Base-by-base conservation (phyloP, 2,113 vertebrate genomes). In the Menidia beryllina region DNA sequence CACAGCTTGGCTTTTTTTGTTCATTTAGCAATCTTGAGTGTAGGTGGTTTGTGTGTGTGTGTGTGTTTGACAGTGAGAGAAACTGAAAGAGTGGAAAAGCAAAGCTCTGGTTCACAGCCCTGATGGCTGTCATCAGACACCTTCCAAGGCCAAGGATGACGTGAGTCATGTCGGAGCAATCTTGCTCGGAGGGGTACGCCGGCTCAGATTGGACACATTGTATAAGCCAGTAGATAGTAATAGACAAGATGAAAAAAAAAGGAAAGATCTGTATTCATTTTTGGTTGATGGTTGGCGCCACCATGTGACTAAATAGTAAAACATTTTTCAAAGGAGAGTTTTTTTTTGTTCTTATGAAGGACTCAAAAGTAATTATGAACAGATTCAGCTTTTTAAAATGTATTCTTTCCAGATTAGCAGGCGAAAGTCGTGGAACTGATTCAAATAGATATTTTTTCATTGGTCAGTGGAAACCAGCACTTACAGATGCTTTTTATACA, bases 101-200 rank as follows among this genome's bases (percentile, higher is more conserved):
- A 75, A n/a, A 87, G 70, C 48, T 68, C 54, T 77, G 82, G 85
- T 91, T 87, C 74, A 74, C 61, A 85, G 84, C 66, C 76, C 82
- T 80, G 80, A 79, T 87, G 77, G 78, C 77, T 88, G 72, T 5
- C 36, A 84, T 45, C 74, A 80, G 81, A 81, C 74, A 49, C 81
- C 74, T 78, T 88, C 62, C 72, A 85, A 88, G 71, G 84, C 85
- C 81, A 87, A 81, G 84, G 84, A 91, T 71, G 66, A 83, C 71
- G 81, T 89, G 86, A 91, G 75, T 90, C 89, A 90, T 82, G 45
- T 47, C n/a, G 55, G 76, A 86, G 65, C 59, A 60, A 71, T 88
- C 63, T 78, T 50, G 54, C 82, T 69, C 39, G 13, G 75, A 82
- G 84, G 60, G 69, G 74, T 52, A 72, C 59, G 54, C 67, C 57